Conservation (phyloP, 1,140 invertebrate genomes). For the Temnothorax nylanderi region DNA sequence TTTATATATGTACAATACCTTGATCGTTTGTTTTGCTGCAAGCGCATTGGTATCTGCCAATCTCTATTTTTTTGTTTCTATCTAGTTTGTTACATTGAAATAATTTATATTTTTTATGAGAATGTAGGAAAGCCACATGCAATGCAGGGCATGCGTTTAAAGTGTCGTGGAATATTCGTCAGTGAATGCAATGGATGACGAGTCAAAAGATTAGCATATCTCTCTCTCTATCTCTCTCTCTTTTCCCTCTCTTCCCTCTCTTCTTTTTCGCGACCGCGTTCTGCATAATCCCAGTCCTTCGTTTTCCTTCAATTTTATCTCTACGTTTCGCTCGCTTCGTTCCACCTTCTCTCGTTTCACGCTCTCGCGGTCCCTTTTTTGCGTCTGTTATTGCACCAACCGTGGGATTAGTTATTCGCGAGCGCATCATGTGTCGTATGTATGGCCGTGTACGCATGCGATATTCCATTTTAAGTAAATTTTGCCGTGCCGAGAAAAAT, state of each 20-base stretch:
- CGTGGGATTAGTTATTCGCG: constrained; percentile 34
- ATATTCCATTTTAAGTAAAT: constrained; percentile 49
- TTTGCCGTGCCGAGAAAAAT: constrained; percentile 20
- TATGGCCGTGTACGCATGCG: background rate
- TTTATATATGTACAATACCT: background rate
- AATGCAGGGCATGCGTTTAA: background rate
- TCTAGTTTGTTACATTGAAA: background rate
- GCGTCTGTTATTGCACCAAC: constrained; percentile 38
- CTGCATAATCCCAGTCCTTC: constrained; percentile 29
- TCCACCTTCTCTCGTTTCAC: constrained; percentile 1
- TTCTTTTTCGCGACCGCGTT: background rate
- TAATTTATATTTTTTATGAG: constrained; percentile 17
- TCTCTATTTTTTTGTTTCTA: background rate
- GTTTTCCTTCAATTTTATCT: constrained; percentile 48
- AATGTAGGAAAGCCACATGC: background rate
- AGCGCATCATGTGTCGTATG: background rate
- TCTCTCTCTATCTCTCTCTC: background rate
- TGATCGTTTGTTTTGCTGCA: constrained; percentile 17
- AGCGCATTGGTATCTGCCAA: background rate
- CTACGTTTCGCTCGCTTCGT: background rate
- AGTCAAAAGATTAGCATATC: constrained; percentile 22
- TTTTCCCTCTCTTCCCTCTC: too few species aligned
- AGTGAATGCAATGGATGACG: constrained; percentile 10
- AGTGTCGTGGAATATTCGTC: background rate
- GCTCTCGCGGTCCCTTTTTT: background rate